A percentile compares a stretch with the other conserved stretches of the same genome.
Conservation (phyloP, 1,140 invertebrate genomes). For the Leptinotarsa undecemlineata region DNA sequence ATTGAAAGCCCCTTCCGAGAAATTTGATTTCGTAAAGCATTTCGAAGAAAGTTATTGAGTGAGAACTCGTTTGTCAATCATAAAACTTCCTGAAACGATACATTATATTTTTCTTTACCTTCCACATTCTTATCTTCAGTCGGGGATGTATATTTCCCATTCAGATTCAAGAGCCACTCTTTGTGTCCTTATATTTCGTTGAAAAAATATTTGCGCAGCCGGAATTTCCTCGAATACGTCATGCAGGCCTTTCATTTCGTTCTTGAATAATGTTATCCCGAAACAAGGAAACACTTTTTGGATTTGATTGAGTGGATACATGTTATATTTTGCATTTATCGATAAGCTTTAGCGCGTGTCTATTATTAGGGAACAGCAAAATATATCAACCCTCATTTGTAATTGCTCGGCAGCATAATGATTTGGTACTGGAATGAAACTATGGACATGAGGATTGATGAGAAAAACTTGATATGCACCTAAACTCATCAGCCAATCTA, state of each 20-base stretch:
- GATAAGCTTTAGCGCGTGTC: not conserved
- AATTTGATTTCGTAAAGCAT: too few species aligned
- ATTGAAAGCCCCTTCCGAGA: too few species aligned
- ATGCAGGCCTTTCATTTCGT: not conserved
- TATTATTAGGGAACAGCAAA: not conserved
- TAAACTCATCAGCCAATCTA: too few species aligned
- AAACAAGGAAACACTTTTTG: constrained; percentile 20
- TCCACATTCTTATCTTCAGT: not conserved
- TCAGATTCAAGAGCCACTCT: constrained; percentile 5
- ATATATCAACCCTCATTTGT: too few species aligned
- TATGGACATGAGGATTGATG: too few species aligned
- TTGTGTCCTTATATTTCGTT: not conserved
- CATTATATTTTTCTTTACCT: not conserved
- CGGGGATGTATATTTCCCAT: not conserved
- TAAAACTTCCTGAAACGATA: not conserved
- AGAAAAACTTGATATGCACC: too few species aligned
- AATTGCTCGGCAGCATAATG: too few species aligned
- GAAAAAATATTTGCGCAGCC: not conserved
- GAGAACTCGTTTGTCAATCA: not conserved
- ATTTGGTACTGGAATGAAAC: too few species aligned
- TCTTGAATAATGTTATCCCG: not conserved
- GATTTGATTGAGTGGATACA: constrained; percentile 9
- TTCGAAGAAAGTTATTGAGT: too few species aligned
- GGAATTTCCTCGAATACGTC: not conserved
- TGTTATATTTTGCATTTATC: constrained; percentile 9